Evolutionary conservation across 1,140 invertebrate genomes (phyloP).

Genomic region (Dinothrombium tinctorium): DNA sequence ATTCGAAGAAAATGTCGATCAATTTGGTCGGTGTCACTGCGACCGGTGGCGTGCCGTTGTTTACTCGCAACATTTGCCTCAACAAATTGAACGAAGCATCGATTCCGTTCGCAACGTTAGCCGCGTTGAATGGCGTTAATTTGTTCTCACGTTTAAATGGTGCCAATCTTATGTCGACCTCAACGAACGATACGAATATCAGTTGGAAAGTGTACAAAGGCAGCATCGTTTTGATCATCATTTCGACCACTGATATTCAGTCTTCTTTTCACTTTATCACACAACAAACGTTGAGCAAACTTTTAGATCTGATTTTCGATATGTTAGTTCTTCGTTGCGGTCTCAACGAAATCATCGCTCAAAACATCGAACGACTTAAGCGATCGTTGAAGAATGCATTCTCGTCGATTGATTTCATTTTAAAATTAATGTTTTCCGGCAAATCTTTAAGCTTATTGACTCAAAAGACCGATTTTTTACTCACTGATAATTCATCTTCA

Average conservation of each 20-base stretch:
- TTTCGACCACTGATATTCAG: background rate
- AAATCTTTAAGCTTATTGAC: background rate
- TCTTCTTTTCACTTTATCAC: background rate
- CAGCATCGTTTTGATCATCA: slow-evolving; percentile 6
- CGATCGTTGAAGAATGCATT: slow-evolving; percentile 2
- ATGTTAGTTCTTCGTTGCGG: slow-evolving; percentile 5
- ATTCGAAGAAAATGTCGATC: too few species aligned
- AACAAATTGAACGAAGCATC: background rate
- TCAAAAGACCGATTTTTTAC: background rate
- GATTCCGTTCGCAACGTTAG: background rate
- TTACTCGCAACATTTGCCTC: too few species aligned
- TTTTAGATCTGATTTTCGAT: slow-evolving; percentile 8
- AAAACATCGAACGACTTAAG: slow-evolving; percentile 8
- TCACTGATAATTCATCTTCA: background rate
- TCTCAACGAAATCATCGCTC: background rate
- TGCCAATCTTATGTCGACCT: background rate
- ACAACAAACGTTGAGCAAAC: background rate
- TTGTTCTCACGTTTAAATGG: slow-evolving; percentile 10
- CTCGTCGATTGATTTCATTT: slow-evolving; percentile 7
- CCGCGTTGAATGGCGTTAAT: slow-evolving; percentile 9
- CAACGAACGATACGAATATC: background rate
- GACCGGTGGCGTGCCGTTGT: slow-evolving; percentile 7
- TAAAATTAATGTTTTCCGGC: slow-evolving; percentile 3
- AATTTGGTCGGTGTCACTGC: slow-evolving; percentile 7
- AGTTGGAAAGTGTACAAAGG: slow-evolving; percentile 9